Evolutionary conservation across 2,113 vertebrate genomes (phyloP).

Genomic region (Pyxicephalus adspersus): DNA sequence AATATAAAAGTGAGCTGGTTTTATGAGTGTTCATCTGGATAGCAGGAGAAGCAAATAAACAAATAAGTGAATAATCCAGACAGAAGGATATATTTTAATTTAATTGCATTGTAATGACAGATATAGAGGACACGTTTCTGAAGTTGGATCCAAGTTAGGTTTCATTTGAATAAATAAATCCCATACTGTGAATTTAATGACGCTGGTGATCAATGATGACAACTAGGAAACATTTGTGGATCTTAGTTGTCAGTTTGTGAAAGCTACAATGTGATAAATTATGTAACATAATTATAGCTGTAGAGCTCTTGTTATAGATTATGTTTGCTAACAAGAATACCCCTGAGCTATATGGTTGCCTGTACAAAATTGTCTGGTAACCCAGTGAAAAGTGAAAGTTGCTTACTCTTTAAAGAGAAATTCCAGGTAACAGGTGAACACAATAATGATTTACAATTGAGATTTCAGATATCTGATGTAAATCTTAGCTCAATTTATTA

Average conservation of each 20-base stretch:
- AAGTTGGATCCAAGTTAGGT: background rate
- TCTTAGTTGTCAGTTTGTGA: conserved; percentile 31
- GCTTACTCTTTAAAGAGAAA: no score
- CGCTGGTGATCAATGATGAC: background rate
- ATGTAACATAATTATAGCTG: conserved; percentile 17
- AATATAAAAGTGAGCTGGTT: background rate
- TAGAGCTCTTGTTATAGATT: background rate
- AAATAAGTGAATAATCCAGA: background rate
- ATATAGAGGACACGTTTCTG: background rate
- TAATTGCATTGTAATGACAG: background rate
- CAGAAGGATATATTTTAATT: background rate
- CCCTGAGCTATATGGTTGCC: no score
- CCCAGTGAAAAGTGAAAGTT: no score
- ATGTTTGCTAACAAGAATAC: background rate
- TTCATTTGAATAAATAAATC: conserved; percentile 24
- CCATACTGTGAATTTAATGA: background rate
- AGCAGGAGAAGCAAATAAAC: background rate
- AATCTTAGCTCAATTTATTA: no score
- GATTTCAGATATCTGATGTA: no score
- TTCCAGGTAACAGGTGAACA: no score
- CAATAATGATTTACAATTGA: no score
- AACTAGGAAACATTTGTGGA: conserved; percentile 12
- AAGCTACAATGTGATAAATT: background rate
- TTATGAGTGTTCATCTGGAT: background rate
- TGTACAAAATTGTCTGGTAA: no score